Percentiles rank a stretch among this genome's conserved stretches.
Evolutionary conservation across 2,888 invertebrate genomes (phyloP).

Genomic region (Miltochrista miniata): DNA sequence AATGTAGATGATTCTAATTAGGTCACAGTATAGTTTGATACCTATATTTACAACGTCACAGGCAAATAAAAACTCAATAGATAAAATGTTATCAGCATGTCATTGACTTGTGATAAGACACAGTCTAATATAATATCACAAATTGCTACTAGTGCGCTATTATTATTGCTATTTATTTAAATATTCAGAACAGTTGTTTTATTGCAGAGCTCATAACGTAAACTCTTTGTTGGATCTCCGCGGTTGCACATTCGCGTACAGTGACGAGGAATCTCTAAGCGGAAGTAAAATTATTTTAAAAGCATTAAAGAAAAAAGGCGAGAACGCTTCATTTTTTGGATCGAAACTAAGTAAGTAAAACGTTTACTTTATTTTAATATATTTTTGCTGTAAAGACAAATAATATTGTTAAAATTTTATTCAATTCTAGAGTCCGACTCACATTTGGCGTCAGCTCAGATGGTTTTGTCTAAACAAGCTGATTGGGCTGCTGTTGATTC

Average conservation of each 20-base stretch:
- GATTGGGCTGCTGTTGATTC: slow-evolving; percentile 87
- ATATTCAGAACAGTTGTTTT: slow-evolving; percentile 23
- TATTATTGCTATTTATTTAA: slow-evolving; percentile 49
- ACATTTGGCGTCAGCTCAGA: slow-evolving; percentile 84
- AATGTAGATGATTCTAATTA: not conserved
- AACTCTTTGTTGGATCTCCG: slow-evolving; percentile 82
- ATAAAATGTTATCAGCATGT: slow-evolving; percentile 77
- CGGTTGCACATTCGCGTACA: slow-evolving; percentile 83
- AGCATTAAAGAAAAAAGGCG: slow-evolving; percentile 80
- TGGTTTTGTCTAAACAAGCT: slow-evolving; percentile 84
- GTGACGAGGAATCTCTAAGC: slow-evolving; percentile 80
- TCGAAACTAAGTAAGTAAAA: slow-evolving; percentile 73
- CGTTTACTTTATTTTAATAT: not conserved
- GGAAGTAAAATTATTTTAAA: slow-evolving; percentile 81
- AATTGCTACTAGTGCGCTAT: slow-evolving; percentile 49
- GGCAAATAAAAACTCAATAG: slow-evolving; percentile 54
- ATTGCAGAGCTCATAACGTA: slow-evolving; percentile 79
- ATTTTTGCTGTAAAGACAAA: not conserved
- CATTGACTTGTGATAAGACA: slow-evolving; percentile 69
- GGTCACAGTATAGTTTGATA: not conserved
- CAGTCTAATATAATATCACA: slow-evolving; percentile 60
- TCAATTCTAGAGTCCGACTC: slow-evolving; percentile 79
- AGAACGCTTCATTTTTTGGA: slow-evolving; percentile 85
- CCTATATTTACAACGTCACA: slow-evolving; percentile 7
- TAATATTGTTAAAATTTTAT: not conserved